These are phyloP conservation scores for Dasypolia templi DNA, from an alignment of 2,888 invertebrate species.

Conservation along the genomic window DNA sequence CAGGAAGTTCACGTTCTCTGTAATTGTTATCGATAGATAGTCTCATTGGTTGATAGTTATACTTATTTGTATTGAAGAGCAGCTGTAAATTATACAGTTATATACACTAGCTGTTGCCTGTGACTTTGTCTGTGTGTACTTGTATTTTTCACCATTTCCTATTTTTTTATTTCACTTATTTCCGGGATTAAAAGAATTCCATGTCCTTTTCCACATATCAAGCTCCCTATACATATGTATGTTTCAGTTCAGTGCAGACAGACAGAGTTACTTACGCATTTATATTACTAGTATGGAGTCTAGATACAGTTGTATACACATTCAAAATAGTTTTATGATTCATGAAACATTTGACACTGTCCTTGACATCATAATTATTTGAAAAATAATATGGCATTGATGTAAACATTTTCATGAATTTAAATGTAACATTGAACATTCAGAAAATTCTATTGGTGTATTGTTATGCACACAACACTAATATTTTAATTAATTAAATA, in stretches of 20 bases:
- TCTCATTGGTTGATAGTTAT: constrained; percentile 7
- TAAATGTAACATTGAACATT: not conserved
- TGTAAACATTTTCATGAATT: constrained; percentile 8
- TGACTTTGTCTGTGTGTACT: not conserved
- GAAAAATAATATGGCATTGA: constrained; percentile 13
- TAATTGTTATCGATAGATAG: constrained; percentile 66
- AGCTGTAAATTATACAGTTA: not conserved
- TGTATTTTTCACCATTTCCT: not conserved
- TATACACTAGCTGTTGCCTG: not conserved
- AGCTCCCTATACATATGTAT: not conserved
- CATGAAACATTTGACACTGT: constrained; percentile 1
- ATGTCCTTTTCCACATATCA: not conserved
- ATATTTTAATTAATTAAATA: not conserved
- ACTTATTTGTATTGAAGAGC: not conserved
- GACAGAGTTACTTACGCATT: not conserved
- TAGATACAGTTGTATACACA: constrained; percentile 14
- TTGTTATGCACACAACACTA: not conserved
- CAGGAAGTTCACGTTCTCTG: constrained; percentile 98
- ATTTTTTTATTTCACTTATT: too few species aligned
- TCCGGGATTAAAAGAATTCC: not conserved
- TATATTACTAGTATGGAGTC: not conserved
- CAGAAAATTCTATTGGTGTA: not conserved
- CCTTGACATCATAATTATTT: constrained; percentile 32
- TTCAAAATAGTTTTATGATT: constrained; percentile 7
- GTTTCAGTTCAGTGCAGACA: not conserved